Evolutionary conservation across 2,113 vertebrate species (phyloP).

Genomic region (Microcebus jonahi): DNA sequence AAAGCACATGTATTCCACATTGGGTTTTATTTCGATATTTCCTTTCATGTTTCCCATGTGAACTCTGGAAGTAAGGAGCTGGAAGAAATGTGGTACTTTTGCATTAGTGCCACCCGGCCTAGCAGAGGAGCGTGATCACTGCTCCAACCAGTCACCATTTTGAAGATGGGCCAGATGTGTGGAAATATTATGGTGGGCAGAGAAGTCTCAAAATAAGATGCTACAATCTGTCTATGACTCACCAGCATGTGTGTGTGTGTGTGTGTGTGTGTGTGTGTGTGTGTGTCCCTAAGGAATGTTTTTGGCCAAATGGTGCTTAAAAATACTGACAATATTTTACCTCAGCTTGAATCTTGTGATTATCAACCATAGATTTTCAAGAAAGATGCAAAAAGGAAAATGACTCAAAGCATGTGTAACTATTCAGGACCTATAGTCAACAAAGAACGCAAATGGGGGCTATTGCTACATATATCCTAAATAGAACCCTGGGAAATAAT

Average conservation of each 20-base stretch:
- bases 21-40: background rate
- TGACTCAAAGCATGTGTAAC: background rate
- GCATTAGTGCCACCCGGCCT: conserved; percentile 60
- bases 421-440: conserved; percentile 58
- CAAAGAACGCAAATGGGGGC: background rate
- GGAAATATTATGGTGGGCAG: conserved; percentile 31
- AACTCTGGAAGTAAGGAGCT: background rate
- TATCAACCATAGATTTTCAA: conserved; percentile 58
- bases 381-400: conserved; percentile 54
- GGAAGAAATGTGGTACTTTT: conserved; percentile 14
- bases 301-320: conserved; percentile 70
- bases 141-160: conserved; percentile 73
- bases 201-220: conserved; percentile 62
- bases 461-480: conserved; percentile 48
- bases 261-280: background rate
- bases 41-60: background rate
- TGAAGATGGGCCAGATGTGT: conserved; percentile 75
- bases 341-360: conserved; percentile 67
- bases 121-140: conserved; percentile 53
- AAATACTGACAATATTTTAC: conserved; percentile 75
- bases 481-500: conserved; percentile 3
- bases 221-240: conserved; percentile 49
- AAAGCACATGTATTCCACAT: background rate
- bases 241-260: background rate
- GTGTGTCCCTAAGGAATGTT: conserved; percentile 60